Base-by-base conservation (phyloP, 1,140 invertebrate genomes). In the Pissodes strobi region DNA sequence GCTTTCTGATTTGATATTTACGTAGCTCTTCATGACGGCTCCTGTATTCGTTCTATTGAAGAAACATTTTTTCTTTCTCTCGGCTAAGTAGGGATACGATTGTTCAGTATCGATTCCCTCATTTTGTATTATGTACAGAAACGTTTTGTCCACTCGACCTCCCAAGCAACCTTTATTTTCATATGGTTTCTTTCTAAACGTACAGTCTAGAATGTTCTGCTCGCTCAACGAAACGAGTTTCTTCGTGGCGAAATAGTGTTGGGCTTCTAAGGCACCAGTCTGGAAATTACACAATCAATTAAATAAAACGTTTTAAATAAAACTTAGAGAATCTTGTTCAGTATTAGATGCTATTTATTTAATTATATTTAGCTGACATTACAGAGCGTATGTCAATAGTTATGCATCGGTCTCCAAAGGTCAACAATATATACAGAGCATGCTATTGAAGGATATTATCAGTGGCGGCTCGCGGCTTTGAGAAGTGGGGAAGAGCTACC, bases 191-290 rank as follows among this genome's bases (percentile, higher is more conserved):
- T 91, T 95, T 34, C 30, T 6, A n/a, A 34, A 46, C 1, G 94
- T 95, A 76, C 97, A 99, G 82, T 99, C 97, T 22, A 99, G 85
- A 37, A 99, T 81, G 79, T 99, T 97, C 81, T 99, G 96, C 81
- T 99, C 97, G 68, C 93, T 96, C 0, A 99, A 84, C 3, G 93
- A 94, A 6, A 95, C 84, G n/a, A 99, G 82, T 64, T 86, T 84
- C 43, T 90, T 90, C 19, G 84, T 88, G 75, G 90, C 87, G 64
- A 93, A 86, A 79, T 90, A 95, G 78, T 96, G 90, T 79, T 98
- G 96, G 15, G 91, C 95, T 83, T 99, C 97, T 19, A 99, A 80
- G 0, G 96, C 82, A 17, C 95, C 97, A 65, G 94, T 97, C 87
- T 92, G 73, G 13, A 75, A 75, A 69, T n/a, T n/a, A n/a, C n/a